A percentile compares a stretch with the other conserved stretches of the same genome.
Conservation (phyloP, 1,140 invertebrate genomes). For the Wasmannia auropunctata region DNA sequence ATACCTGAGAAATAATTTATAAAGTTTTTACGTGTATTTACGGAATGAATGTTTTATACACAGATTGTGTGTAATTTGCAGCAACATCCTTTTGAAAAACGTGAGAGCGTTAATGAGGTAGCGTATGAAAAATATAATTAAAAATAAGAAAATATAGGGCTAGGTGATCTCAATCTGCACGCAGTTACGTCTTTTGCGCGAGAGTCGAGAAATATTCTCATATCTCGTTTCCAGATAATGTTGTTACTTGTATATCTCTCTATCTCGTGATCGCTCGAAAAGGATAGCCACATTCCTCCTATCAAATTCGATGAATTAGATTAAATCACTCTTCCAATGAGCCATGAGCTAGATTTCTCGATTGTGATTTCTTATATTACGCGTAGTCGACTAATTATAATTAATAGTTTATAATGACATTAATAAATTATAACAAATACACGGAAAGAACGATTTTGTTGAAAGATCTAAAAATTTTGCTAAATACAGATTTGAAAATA, state of each 20-base stretch:
- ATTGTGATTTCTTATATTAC: neutral
- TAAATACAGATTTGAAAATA: too few species aligned
- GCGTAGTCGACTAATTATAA: neutral
- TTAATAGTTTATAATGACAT: neutral
- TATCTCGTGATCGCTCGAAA: slow-evolving; percentile 55
- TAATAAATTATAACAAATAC: neutral
- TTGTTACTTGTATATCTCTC: slow-evolving; percentile 60
- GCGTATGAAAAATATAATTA: neutral
- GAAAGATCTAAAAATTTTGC: too few species aligned
- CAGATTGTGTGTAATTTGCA: neutral
- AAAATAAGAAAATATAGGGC: neutral
- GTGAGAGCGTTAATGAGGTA: neutral
- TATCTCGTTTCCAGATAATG: slow-evolving; percentile 61
- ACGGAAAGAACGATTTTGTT: too few species aligned
- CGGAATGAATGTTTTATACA: neutral
- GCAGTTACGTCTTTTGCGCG: neutral
- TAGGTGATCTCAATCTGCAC: neutral
- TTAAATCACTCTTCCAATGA: slow-evolving; percentile 49
- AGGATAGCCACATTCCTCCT: slow-evolving; percentile 41
- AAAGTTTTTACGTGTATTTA: neutral
- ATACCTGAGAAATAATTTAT: neutral
- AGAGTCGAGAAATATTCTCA: slow-evolving; percentile 44
- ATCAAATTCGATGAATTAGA: slow-evolving; percentile 61
- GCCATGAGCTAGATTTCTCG: neutral
- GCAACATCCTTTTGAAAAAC: neutral